These are phyloP conservation scores for Phrynocephalus forsythii DNA, from an alignment of 2,797 vertebrate species.

Conservation along the genomic window DNA sequence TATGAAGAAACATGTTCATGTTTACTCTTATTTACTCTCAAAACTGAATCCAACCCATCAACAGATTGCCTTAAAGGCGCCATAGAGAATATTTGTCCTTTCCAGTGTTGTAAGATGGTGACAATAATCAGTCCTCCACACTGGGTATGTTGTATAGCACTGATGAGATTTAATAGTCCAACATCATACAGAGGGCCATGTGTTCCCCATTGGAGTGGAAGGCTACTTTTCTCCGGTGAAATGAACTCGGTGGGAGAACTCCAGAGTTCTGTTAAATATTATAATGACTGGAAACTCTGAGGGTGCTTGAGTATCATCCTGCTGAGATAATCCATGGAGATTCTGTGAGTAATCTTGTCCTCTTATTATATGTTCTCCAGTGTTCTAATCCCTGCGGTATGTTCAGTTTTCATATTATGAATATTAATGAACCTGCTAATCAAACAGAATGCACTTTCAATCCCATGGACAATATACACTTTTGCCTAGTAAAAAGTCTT, in stretches of 20 bases:
- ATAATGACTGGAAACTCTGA: neutral
- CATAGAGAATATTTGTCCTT: neutral
- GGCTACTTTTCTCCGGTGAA: neutral
- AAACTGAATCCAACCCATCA: neutral
- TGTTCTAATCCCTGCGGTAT: neutral
- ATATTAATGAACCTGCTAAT: neutral
- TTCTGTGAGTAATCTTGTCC: neutral
- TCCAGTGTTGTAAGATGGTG: neutral
- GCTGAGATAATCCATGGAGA: neutral
- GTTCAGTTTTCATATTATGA: neutral
- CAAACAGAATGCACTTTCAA: conserved; percentile 11
- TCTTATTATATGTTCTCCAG: neutral
- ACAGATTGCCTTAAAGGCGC: neutral
- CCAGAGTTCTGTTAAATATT: neutral
- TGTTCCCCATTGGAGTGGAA: neutral
- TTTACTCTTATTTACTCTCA: neutral
- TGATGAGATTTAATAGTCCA: neutral
- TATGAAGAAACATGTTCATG: neutral
- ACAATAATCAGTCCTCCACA: neutral
- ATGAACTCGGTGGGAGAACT: neutral
- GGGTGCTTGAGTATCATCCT: no score
- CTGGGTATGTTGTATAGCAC: neutral
- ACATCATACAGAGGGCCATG: neutral
- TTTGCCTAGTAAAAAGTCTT: neutral
- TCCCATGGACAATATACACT: neutral